Evolutionary conservation across 2,113 vertebrate species (phyloP).

Genomic region (Gorsachius goisagi): DNA sequence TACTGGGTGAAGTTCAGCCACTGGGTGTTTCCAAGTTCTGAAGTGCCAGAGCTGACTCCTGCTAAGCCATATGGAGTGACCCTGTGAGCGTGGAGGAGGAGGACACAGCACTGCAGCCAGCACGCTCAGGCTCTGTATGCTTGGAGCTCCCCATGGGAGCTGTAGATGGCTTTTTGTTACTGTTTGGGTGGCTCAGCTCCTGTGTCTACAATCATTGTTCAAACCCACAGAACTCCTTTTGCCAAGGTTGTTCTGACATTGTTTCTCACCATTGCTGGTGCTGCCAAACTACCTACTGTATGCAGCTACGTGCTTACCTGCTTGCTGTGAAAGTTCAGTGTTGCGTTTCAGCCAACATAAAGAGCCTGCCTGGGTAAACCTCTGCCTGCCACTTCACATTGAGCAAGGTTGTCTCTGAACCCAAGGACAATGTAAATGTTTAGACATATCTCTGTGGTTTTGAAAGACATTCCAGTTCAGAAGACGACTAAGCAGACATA

Average conservation of each 20-base stretch:
- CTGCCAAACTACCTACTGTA: not conserved
- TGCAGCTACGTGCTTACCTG: not conserved
- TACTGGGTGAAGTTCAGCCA: not conserved
- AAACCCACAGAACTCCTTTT: not conserved
- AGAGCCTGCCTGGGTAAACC: not conserved
- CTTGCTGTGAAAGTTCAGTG: not conserved
- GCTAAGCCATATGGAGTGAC: not conserved
- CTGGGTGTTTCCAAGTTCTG: not conserved
- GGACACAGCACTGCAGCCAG: fast-evolving
- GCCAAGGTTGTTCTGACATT: constrained; percentile 6
- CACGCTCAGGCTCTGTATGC: fast-evolving
- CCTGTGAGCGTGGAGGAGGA: not conserved
- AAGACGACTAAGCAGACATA: not conserved
- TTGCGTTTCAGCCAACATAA: not conserved
- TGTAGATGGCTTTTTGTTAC: not conserved
- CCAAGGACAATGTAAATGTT: not conserved
- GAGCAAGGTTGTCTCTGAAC: not conserved
- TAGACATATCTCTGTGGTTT: not conserved
- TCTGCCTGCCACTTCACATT: not conserved
- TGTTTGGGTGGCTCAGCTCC: not conserved
- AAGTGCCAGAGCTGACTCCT: not conserved
- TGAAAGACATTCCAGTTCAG: not conserved
- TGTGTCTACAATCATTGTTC: not conserved
- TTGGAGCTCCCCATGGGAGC: fast-evolving
- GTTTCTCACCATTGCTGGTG: not conserved